These are phyloP conservation scores for Notothenia rossii DNA, from an alignment of 2,113 vertebrate genomes.

Conservation along the genomic window DNA sequence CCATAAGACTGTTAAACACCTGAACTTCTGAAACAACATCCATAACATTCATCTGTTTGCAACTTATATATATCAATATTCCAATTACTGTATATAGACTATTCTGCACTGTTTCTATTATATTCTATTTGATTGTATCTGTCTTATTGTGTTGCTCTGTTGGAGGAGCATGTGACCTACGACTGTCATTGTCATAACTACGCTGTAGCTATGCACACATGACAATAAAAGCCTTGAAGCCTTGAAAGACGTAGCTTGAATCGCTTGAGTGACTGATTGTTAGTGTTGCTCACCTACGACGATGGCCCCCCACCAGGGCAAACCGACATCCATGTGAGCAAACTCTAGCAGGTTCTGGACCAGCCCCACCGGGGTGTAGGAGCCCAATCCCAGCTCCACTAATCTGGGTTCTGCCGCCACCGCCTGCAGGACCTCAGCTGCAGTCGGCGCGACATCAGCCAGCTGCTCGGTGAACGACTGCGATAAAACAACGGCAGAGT, in stretches of 20 bases:
- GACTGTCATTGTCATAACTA: too few species aligned
- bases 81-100: too few species aligned
- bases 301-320: conserved; percentile 95
- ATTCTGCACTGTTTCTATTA: too few species aligned
- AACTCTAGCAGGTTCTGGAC: conserved; percentile 89
- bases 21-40: too few species aligned
- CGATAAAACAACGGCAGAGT: conserved; percentile 55
- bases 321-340: conserved; percentile 86
- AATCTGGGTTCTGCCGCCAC: conserved; percentile 81
- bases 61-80: too few species aligned
- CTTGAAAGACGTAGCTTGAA: background rate
- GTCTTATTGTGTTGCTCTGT: too few species aligned
- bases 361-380: conserved; percentile 88
- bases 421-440: conserved; percentile 76
- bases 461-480: conserved; percentile 69
- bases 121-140: too few species aligned
- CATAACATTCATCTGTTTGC: too few species aligned
- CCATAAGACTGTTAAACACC: too few species aligned
- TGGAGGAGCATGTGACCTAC: too few species aligned
- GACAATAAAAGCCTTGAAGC: too few species aligned
- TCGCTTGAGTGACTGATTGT: background rate
- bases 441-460: conserved; percentile 73
- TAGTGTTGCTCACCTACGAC: conserved; percentile 80
- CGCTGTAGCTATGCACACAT: too few species aligned
- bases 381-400: conserved; percentile 85